phyloP scores from a whole-genome alignment of 1,140 invertebrate genomes.

The Drosophila mojavensis region DNA sequence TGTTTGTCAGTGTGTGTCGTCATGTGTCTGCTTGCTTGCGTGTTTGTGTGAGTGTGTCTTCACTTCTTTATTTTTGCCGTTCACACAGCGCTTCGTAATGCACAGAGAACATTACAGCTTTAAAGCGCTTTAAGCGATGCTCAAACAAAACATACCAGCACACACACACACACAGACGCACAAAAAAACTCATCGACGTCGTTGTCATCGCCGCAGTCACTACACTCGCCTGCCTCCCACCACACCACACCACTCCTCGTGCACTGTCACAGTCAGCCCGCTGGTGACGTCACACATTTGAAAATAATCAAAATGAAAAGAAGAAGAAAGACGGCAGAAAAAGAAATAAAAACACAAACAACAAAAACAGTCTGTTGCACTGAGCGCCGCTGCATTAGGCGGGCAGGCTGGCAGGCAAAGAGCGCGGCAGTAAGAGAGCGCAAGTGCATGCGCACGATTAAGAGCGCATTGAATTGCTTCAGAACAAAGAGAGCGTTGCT shows the following conservation, averaged over 20 bases:
- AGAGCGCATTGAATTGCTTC: constrained; percentile 13
- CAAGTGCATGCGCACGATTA: constrained; percentile 6
- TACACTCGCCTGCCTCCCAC: not conserved
- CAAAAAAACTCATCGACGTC: not conserved
- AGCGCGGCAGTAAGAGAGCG: constrained; percentile 21
- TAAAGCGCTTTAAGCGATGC: constrained; percentile 60
- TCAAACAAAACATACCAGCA: constrained; percentile 5
- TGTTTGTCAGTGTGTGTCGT: not conserved
- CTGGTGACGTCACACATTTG: constrained; percentile 79
- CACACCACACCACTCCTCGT: not conserved
- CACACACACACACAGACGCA: not conserved
- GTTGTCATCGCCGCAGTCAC: constrained; percentile 3
- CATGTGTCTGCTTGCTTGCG: constrained; percentile 7
- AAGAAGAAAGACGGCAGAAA: too few species aligned
- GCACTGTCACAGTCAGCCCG: constrained; percentile 13
- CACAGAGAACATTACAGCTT: constrained; percentile 58
- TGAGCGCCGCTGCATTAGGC: constrained; percentile 11
- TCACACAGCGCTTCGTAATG: constrained; percentile 49
- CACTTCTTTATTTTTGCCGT: constrained; percentile 27
- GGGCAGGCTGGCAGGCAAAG: constrained; percentile 20
- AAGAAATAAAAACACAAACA: constrained; percentile 30
- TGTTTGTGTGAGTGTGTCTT: not conserved
- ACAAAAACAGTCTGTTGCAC: constrained; percentile 51
- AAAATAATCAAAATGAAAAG: constrained; percentile 36
- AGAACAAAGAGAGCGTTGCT: constrained; percentile 45